Evolutionary conservation across 2,888 invertebrate genomes (phyloP), one percentile per base, ranked within the genome.

Genomic region (Torymus texanus): DNA sequence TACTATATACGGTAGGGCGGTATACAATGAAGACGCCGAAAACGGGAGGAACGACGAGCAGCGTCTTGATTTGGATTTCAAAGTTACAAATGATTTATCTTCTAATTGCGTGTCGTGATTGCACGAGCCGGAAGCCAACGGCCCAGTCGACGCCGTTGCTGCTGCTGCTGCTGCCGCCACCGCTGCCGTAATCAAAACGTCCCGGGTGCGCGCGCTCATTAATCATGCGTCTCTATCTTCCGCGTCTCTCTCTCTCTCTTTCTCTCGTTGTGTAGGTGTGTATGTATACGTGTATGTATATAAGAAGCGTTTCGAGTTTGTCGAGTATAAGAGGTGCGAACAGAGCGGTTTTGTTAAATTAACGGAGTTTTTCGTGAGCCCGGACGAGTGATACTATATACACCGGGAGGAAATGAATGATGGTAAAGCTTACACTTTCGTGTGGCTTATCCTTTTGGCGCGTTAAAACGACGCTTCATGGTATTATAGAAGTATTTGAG

Each of bases 61-160:
- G 29, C 81, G 59, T 75, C 78, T 79, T 81, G 76, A 81, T 81
- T 81, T 79, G 79, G 78, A 81, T 81, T 89, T 87, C 85, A 82
- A 85, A 85, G 85, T 86, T 86, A 87, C 87, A 86, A 88, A 89
- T 88, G 88, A 88, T 88, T 88, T 88, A 88, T 88, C 88, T 85
- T 87, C 88, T 88, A 88, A 88, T 89, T 88, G 88, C 88, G 87
- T 88, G 88, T 87, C 88, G 86, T 84, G 81, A 81, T 81, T 81
- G 79, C 41, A 41, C 81, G 71, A 81, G 81, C 81, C 72, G 79
- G 79, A 79, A 76, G 77, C 78, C 63, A 65, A 63, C 50, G 73
- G 56, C 51, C 41, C 56, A 53, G 24, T 24, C 62, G 53, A 29
- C 24, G 18, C 18, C 50, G 74, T n/a, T n/a, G n/a, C n/a, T n/a